Base-by-base conservation (phyloP, 2,797 vertebrate species). In the Crypturellus tataupa region DNA sequence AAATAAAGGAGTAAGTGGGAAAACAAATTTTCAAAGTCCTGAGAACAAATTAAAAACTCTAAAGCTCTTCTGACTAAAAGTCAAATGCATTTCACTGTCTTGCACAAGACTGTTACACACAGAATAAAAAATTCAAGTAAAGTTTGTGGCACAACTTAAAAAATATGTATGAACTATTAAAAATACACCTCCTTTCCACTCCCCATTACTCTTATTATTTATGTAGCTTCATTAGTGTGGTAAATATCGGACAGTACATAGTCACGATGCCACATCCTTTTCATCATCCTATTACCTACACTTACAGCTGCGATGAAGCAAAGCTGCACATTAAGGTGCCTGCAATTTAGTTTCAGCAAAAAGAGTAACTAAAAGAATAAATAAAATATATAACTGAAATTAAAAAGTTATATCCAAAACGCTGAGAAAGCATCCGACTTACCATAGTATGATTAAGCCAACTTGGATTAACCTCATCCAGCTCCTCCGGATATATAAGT, bases 391-490 rank as follows among this genome's bases (percentile, higher is more conserved):
- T 9, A 85, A 77, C 73, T 46, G 25, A 62, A 51, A 51, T 12
- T 81, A 67, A 44, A 67, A 37, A 2, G 23, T 72, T 56, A 47
- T 82, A 87, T 75, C 40, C 35, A 76, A 78, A 65, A 59, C 42
- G 15, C 33, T 59, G 12, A 82, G 70, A 82, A 76, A 76, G 70
- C 39, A 75, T 46, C 8, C 63, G 6, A 92, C 96, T 97, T 71
- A 97, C 97, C 80, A 97, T 89, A 18, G 79, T 87, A 68, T 97
- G 97, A 95, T 98, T 97, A 58, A 97, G 65, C 95, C 97, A 97
- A 6, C 63, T 44, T 62, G 96, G 96, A 94, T 97, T 97, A 62
- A 96, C 78, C 13, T 92, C 91, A 90, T 97, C 96, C 8, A 93
- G 64, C 51, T 83, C 70, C 82, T 94, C 97, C 33, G 97, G 97